Evolutionary conservation across 1,140 invertebrate genomes (phyloP), one percentile per base, ranked within the genome.

Genomic region (Magallana gigas): DNA sequence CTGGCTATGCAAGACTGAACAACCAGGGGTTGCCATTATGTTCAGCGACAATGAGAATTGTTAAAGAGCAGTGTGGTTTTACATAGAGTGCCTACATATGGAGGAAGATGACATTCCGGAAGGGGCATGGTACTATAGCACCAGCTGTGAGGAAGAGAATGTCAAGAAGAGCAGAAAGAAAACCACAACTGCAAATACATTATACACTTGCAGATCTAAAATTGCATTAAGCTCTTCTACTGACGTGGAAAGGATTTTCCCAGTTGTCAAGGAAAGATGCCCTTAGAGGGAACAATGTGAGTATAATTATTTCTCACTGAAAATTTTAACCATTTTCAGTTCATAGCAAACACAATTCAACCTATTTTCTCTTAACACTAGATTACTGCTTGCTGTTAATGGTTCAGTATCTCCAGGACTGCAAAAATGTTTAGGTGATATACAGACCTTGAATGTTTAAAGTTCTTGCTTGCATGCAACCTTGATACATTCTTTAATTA

Each of bases 281-380:
- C 1, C 85, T 90, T 7, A 85, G 85, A 57, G 87, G 88, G 58
- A 87, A 87, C 68, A 87, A 88, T 87, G 89, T 85, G 14, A 16
- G 9, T 18, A 18, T 57, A 36, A 90, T 90, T 29, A 80, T 88
- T 1, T 64, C 9, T 6, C 85, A 88, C 14, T 88, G 86, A 85
- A 88, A 85, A 18, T 68, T 59, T 81, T 85, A 90, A 59, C 18
- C 89, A n/a, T 83, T 56, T 84, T 12, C 57, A 88, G 12, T 90
- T 88, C 81, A 59, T 58, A 57, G 76, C n/a, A 82, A 64, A 6
- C 36, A 87, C 56, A 80, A 90, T 82, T 62, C 83, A 11, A 89
- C 87, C 29, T 90, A 89, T 84, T 85, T 89, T 18, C 48, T 89
- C 11, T 48, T 87, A 58, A 83, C 16, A 83, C 87, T 36, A 68